Evolutionary conservation across 1,140 invertebrate genomes (phyloP).

Genomic region (Anagrus nilaparvatae): DNA sequence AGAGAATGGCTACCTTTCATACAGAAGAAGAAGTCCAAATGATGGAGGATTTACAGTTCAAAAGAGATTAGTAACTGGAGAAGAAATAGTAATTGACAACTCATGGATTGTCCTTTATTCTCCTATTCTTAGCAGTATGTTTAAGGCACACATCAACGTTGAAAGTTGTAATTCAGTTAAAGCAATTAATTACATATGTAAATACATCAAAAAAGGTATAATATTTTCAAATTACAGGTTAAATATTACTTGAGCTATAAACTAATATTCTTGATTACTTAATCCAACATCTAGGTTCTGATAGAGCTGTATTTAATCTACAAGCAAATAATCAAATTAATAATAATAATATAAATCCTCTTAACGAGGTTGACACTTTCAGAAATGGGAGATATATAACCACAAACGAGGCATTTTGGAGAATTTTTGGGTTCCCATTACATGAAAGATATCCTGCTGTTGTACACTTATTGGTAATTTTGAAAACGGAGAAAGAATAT

Average conservation of each 20-base stretch:
- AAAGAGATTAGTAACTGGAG: slow-evolving; percentile 11
- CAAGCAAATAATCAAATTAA: slow-evolving; percentile 23
- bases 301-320: too few relatives aligned
- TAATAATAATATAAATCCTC: slow-evolving; percentile 18
- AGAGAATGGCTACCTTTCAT: slow-evolving; percentile 29
- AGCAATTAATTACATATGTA: slow-evolving; percentile 35
- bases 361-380: slow-evolving; percentile 32
- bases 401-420: slow-evolving; percentile 33
- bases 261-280: too few relatives aligned
- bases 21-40: slow-evolving; percentile 21
- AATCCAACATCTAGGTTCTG: too few relatives aligned
- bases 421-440: slow-evolving; percentile 23
- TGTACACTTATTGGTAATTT: not conserved
- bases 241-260: too few relatives aligned
- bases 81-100: slow-evolving; percentile 27
- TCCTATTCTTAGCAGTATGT: slow-evolving; percentile 24
- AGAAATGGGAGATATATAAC: slow-evolving; percentile 30
- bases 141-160: slow-evolving; percentile 31
- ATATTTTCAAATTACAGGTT: too few relatives aligned
- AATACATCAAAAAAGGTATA: slow-evolving; percentile 40
- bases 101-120: slow-evolving; percentile 34
- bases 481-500: not conserved
- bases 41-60: slow-evolving; percentile 14
- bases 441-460: slow-evolving; percentile 2
- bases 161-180: slow-evolving; percentile 34